Percentiles rank a stretch among this genome's conserved stretches.
Evolutionary conservation across 2,888 invertebrate species (phyloP).

Genomic region (Ophioninae sp.): DNA sequence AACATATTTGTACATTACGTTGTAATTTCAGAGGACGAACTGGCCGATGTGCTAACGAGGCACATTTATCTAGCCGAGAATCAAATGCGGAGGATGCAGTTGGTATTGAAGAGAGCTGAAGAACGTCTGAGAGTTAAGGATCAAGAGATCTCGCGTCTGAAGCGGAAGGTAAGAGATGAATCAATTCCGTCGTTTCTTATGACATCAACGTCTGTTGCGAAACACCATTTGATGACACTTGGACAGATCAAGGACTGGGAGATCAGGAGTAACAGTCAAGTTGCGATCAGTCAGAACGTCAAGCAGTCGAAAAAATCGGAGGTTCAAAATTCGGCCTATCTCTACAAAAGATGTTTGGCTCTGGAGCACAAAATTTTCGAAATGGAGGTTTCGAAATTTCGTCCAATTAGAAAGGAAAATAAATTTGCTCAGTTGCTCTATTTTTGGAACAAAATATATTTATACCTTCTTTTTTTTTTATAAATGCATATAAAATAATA

Average conservation of each 20-base stretch:
- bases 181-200: not conserved
- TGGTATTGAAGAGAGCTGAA: slow-evolving; percentile 69
- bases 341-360: slow-evolving; percentile 71
- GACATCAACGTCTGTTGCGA: slow-evolving; percentile 24
- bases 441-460: not conserved
- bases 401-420: slow-evolving; percentile 7
- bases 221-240: not conserved
- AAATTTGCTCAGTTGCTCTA: not conserved
- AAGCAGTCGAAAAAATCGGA: slow-evolving; percentile 67
- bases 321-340: slow-evolving; percentile 71
- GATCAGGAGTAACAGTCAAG: slow-evolving; percentile 69
- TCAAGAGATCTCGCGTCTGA: slow-evolving; percentile 71
- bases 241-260: slow-evolving; percentile 74
- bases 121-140: slow-evolving; percentile 71
- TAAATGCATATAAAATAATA: too few relatives aligned
- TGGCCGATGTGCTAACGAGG: slow-evolving; percentile 70
- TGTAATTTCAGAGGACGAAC: slow-evolving; percentile 68
- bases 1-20: not conserved
- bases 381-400: slow-evolving; percentile 73
- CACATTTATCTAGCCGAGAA: slow-evolving; percentile 72
- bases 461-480: too few relatives aligned
- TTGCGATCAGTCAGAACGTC: slow-evolving; percentile 67
- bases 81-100: slow-evolving; percentile 73
- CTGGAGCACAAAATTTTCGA: slow-evolving; percentile 74
- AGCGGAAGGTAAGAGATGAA: slow-evolving; percentile 69